Conservation (phyloP, 2,888 invertebrate genomes). For the Metalampra italica region DNA sequence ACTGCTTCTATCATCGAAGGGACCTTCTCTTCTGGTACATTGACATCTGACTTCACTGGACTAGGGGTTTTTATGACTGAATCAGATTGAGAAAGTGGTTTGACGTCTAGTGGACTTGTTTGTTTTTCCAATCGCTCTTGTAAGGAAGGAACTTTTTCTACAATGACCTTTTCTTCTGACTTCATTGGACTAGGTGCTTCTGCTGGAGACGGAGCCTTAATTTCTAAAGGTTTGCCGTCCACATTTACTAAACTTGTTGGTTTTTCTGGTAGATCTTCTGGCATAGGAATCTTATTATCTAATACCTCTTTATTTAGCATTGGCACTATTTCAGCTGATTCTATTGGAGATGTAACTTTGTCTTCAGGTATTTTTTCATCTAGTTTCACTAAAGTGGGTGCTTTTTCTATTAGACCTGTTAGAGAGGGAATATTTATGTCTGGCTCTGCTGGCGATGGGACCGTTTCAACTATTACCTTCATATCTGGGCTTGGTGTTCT, state of each 20-base stretch:
- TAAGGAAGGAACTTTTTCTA: neutral
- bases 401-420: neutral
- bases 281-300: neutral
- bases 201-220: neutral
- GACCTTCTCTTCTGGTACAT: neutral
- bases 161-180: too few relatives aligned
- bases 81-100: too few relatives aligned
- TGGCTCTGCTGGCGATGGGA: neutral
- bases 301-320: neutral
- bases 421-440: neutral
- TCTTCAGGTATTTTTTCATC: neutral
- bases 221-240: too few relatives aligned
- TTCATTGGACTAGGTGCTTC: neutral
- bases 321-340: slow-evolving; percentile 1
- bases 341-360: neutral
- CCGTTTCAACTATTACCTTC: neutral
- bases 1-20: neutral
- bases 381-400: slow-evolving; percentile 4
- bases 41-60: neutral
- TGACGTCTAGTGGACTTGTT: too few relatives aligned
- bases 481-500: slow-evolving; percentile 3
- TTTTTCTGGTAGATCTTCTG: too few relatives aligned
- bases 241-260: too few relatives aligned
- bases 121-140: too few relatives aligned
- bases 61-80: neutral